Conservation (phyloP, 2,797 vertebrate species). For the Tachyglossus aculeatus region DNA sequence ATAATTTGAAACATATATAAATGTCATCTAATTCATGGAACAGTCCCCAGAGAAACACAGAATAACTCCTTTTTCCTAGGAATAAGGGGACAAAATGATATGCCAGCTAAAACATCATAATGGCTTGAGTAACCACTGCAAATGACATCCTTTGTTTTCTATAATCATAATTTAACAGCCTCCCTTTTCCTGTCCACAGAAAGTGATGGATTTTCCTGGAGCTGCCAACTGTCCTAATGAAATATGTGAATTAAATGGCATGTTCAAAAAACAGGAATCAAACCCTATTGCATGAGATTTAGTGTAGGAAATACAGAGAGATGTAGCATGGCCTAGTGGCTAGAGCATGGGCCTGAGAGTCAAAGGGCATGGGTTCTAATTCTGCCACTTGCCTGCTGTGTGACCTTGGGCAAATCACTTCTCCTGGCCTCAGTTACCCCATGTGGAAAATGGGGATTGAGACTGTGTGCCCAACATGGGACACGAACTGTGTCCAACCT, state of each 20-base stretch:
- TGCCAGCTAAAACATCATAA: conserved; percentile 3
- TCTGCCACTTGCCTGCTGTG: too few species aligned
- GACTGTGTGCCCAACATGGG: too few species aligned
- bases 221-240: neutral
- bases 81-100: neutral
- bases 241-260: neutral
- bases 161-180: neutral
- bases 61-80: neutral
- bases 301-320: too few species aligned
- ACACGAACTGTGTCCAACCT: too few species aligned
- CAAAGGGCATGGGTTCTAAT: too few species aligned
- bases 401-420: too few species aligned
- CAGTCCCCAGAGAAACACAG: neutral
- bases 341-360: too few species aligned
- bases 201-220: neutral
- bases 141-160: neutral
- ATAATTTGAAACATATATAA: neutral
- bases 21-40: conserved; percentile 13
- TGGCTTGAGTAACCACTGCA: neutral
- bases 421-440: too few species aligned
- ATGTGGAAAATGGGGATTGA: too few species aligned
- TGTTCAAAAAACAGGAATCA: neutral
- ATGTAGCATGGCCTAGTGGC: too few species aligned
- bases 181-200: neutral
- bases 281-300: neutral